Conservation (phyloP, 2,888 invertebrate species). For the Biston stratarius region DNA sequence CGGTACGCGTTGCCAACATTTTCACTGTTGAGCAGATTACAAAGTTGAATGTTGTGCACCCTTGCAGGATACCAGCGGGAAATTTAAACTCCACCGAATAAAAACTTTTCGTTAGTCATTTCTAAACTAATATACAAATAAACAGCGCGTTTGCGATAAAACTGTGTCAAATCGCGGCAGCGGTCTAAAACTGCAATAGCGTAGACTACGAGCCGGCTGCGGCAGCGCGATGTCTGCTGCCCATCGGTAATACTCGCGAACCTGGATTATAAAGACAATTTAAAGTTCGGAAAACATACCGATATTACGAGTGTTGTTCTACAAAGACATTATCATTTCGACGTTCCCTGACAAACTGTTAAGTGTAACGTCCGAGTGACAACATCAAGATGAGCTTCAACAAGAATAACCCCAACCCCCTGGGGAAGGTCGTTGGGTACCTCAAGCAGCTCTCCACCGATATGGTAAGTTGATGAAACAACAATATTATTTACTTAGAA, state of each 20-base stretch:
- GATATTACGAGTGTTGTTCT: slow-evolving; percentile 66
- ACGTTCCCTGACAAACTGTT: slow-evolving; percentile 73
- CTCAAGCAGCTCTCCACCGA: slow-evolving; percentile 83
- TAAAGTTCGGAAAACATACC: slow-evolving; percentile 58
- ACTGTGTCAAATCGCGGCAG: slow-evolving; percentile 69
- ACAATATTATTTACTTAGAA: slow-evolving; percentile 10
- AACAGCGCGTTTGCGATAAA: slow-evolving; percentile 53
- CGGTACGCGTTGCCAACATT: slow-evolving; percentile 79
- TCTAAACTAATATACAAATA: slow-evolving; percentile 19
- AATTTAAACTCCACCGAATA: slow-evolving; percentile 64
- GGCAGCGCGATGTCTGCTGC: slow-evolving; percentile 66
- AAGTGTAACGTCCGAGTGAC: slow-evolving; percentile 52
- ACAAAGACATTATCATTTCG: slow-evolving; percentile 77
- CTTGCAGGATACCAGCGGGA: slow-evolving; percentile 70
- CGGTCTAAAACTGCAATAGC: slow-evolving; percentile 42
- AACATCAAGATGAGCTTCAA: slow-evolving; percentile 82
- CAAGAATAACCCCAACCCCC: slow-evolving; percentile 81
- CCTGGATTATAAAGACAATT: slow-evolving; percentile 74
- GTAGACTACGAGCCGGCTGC: slow-evolving; percentile 42
- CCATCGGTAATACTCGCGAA: slow-evolving; percentile 67
- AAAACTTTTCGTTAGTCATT: slow-evolving; percentile 38
- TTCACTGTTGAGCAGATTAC: slow-evolving; percentile 61
- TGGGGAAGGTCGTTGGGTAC: slow-evolving; percentile 84
- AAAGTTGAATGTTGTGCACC: slow-evolving; percentile 74
- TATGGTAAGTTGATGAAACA: slow-evolving; percentile 72